Evolutionary conservation across 1,140 invertebrate species (phyloP), one percentile per base, ranked within the genome.

Genomic region (Helicoverpa zea): DNA sequence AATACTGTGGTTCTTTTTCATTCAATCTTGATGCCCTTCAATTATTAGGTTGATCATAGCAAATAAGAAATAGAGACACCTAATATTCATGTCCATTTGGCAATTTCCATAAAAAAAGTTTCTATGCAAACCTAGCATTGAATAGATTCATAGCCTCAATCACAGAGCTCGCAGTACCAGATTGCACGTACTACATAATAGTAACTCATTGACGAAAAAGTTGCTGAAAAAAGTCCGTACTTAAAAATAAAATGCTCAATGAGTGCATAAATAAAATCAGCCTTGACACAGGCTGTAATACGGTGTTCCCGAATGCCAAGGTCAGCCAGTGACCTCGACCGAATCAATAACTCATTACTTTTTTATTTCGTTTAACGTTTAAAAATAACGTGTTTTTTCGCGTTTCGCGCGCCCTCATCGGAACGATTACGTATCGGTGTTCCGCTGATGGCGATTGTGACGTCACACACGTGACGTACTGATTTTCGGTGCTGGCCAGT

Each of bases 291-390:
- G 59, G 75, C 76, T 68, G 81, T 81, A 85, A 82, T 85, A 87
- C 82, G 68, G 52, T 74, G 54, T 75, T 75, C 64, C 51, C 58
- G 56, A 76, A 76, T 80, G 77, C 54, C 81, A 83, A 80, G 78
- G 82, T 73, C 82, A 63, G 79, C 81, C 87, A 86, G 81, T 86
- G 70, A 83, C 85, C 82, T 81, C 68, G 80, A 47, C 23, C 68
- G 82, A 88, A 88, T 88, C 87, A 85, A 88, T 88, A 88, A 86
- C 85, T 86, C 85, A 88, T 88, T 88, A 88, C 85, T 88, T 88
- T 88, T 88, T 88, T 88, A 88, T 88, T 88, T 86, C 85, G 85
- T 85, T 86, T 86, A 88, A 87, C 78, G 82, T 80, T 83, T 83
- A 80, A 83, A 88, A 88, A 88, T 88, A 88, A 84, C 86, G 80